phyloP scores from a whole-genome alignment of 2,113 vertebrate species.

The Seriola rivoliana region DNA sequence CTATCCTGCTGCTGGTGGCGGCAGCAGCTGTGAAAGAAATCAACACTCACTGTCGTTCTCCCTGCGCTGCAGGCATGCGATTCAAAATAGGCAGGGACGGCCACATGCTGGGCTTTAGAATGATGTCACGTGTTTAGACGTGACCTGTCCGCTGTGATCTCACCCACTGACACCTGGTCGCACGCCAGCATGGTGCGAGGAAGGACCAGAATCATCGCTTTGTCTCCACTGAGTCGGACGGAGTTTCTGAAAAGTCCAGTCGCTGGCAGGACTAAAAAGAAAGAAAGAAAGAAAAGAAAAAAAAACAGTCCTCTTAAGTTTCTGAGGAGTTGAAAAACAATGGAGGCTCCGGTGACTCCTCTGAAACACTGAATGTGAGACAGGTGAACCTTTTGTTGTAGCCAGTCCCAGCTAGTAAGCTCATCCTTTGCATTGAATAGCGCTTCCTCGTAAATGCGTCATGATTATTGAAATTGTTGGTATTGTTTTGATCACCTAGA shows the following conservation, averaged over 20 bases:
- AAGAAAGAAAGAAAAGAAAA: too few relatives aligned
- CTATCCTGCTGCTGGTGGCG: constrained; percentile 61
- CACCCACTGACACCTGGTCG: constrained; percentile 30
- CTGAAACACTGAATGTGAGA: constrained; percentile 27
- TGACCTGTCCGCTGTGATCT: constrained; percentile 46
- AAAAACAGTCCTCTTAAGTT: constrained; percentile 36
- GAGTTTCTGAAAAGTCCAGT: constrained; percentile 41
- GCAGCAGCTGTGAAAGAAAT: constrained; percentile 74
- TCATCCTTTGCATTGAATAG: background rate
- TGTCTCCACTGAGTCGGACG: background rate
- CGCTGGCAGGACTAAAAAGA: background rate
- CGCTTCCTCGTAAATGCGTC: background rate
- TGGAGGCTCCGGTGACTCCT: constrained; percentile 42
- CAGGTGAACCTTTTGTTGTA: background rate
- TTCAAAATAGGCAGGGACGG: constrained; percentile 44
- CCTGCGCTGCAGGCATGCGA: constrained; percentile 41
- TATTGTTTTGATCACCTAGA: too few relatives aligned
- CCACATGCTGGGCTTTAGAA: constrained; percentile 63
- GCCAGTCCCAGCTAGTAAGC: background rate
- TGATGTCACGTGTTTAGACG: constrained; percentile 60
- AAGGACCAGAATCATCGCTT: constrained; percentile 8
- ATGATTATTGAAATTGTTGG: background rate
- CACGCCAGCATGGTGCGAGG: background rate
- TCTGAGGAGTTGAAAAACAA: constrained; percentile 54
- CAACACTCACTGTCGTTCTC: constrained; percentile 52